Conservation (phyloP, 2,113 vertebrate genomes). For the Sitta europaea region DNA sequence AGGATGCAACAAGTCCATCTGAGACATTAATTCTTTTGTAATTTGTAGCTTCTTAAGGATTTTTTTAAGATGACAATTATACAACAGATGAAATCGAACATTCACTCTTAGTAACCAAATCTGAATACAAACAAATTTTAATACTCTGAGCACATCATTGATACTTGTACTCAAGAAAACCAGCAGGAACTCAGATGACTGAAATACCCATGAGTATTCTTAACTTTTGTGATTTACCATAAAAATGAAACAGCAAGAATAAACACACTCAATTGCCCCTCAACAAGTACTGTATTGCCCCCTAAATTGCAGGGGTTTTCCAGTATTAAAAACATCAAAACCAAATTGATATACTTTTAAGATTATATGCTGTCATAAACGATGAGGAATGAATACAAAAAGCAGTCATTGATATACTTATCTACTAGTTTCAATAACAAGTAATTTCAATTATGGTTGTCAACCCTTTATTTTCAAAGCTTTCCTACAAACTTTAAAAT, state of each 20-base stretch:
- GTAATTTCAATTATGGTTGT: background rate
- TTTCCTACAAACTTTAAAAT: background rate
- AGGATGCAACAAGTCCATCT: background rate
- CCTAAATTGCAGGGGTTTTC: rapidly evolving
- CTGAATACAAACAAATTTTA: background rate
- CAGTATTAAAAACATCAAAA: background rate
- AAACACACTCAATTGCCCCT: background rate
- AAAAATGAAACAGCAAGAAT: background rate
- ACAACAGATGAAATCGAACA: background rate
- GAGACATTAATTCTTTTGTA: background rate
- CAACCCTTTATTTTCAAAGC: background rate
- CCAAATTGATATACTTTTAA: background rate
- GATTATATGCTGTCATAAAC: background rate
- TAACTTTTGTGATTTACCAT: background rate
- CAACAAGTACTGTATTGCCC: background rate
- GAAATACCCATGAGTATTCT: background rate
- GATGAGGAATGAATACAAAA: background rate
- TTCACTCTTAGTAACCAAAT: background rate
- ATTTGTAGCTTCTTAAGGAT: background rate
- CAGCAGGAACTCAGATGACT: background rate
- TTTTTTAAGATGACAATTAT: background rate
- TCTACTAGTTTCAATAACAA: background rate
- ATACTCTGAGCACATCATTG: background rate
- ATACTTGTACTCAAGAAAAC: background rate
- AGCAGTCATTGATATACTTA: background rate